These are phyloP conservation scores for Trematocara nigrifrons DNA, from an alignment of 2,113 vertebrate genomes.

Conservation along the genomic window DNA sequence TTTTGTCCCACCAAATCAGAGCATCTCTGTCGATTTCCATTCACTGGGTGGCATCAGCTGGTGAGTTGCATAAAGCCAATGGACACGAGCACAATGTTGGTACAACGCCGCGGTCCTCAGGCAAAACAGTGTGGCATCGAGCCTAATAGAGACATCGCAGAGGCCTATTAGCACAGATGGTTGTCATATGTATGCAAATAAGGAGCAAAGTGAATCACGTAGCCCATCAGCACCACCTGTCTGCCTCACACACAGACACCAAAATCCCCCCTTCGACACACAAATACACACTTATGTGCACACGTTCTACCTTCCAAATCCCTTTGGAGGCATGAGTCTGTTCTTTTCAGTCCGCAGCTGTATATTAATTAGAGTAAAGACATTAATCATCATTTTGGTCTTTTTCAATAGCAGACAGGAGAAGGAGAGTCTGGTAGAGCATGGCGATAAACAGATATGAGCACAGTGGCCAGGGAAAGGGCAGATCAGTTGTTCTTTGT, in stretches of 20 bases:
- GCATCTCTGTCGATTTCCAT: neutral
- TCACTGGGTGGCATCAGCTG: slow-evolving; percentile 46
- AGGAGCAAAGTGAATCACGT: slow-evolving; percentile 88
- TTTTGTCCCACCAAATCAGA: neutral
- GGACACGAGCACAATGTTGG: slow-evolving; percentile 21
- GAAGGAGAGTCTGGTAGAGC: neutral
- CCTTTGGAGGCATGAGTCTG: slow-evolving; percentile 70
- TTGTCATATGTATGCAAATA: slow-evolving; percentile 99
- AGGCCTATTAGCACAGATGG: slow-evolving; percentile 96
- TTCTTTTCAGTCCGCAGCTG: slow-evolving; percentile 77
- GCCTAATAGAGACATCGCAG: slow-evolving; percentile 90
- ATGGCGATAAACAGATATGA: neutral
- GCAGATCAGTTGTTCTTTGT: neutral
- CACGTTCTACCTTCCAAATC: slow-evolving; percentile 16
- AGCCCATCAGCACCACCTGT: slow-evolving; percentile 92
- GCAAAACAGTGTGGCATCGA: slow-evolving; percentile 57
- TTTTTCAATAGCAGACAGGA: slow-evolving; percentile 42
- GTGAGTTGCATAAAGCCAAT: slow-evolving; percentile 18
- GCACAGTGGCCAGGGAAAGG: neutral
- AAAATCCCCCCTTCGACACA: slow-evolving; percentile 2
- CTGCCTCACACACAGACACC: slow-evolving; percentile 72
- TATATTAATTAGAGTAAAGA: slow-evolving; percentile 84
- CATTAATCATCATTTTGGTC: slow-evolving; percentile 90
- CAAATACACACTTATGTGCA: neutral
- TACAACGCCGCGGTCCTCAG: slow-evolving; percentile 37